Conservation (phyloP, 2,888 invertebrate genomes). For the Lobophora halterata region DNA sequence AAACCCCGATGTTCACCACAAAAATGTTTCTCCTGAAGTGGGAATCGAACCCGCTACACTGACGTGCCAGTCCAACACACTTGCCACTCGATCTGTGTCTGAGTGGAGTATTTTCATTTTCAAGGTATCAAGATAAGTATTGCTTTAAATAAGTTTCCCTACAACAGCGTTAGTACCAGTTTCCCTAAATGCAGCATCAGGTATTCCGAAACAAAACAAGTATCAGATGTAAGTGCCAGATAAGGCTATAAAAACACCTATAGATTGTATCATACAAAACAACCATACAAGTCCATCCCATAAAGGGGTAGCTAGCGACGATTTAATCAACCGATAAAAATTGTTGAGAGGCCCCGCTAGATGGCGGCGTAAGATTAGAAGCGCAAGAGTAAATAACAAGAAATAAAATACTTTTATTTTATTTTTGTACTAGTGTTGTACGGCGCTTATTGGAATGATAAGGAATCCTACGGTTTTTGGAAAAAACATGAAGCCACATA, state of each 20-base stretch:
- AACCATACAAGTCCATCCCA: conserved; percentile 54
- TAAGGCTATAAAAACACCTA: conserved; percentile 42
- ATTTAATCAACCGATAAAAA: conserved; percentile 75
- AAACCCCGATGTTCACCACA: too few relatives aligned
- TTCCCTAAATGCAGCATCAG: conserved; percentile 1
- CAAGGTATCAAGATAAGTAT: not conserved
- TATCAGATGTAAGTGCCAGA: conserved; percentile 35
- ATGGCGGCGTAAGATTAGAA: conserved; percentile 62
- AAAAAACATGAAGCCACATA: too few relatives aligned
- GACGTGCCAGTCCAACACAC: too few relatives aligned
- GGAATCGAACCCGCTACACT: too few relatives aligned
- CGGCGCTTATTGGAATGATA: too few relatives aligned
- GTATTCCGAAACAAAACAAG: conserved; percentile 20
- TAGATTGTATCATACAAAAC: conserved; percentile 53
- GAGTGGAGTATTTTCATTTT: too few relatives aligned
- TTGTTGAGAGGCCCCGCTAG: conserved; percentile 55
- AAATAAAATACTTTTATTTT: conserved; percentile 22
- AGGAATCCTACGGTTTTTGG: too few relatives aligned
- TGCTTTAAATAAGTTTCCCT: not conserved
- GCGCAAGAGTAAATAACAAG: conserved; percentile 23
- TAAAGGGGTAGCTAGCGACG: conserved; percentile 71
- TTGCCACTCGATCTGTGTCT: too few relatives aligned
- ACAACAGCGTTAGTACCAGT: not conserved
- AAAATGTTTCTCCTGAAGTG: too few relatives aligned
- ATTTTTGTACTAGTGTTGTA: conserved; percentile 13